Evolutionary conservation across 1,140 invertebrate species (phyloP).

Genomic region (Glossosoma conforme): DNA sequence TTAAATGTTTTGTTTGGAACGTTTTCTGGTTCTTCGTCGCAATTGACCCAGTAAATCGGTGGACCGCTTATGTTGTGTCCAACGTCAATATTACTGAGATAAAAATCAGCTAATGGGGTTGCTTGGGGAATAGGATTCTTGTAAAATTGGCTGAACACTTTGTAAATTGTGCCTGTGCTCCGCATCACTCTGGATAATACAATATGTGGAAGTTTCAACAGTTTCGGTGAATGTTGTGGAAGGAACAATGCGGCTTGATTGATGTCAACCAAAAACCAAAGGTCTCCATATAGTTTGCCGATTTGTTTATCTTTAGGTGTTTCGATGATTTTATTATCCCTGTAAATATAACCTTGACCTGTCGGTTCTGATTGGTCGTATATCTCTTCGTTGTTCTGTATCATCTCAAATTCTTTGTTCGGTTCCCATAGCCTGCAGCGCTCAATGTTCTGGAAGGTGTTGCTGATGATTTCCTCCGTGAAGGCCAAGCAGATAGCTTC

Average conservation of each 20-base stretch:
- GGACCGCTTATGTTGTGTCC: conserved; percentile 36
- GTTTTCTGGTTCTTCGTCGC: conserved; percentile 15
- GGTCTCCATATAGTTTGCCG: conserved; percentile 29
- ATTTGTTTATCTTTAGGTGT: too few relatives aligned
- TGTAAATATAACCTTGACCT: conserved; percentile 8
- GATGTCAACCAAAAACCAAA: conserved; percentile 42
- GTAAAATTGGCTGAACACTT: conserved; percentile 37
- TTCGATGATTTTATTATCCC: conserved; percentile 14
- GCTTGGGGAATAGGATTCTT: conserved; percentile 32
- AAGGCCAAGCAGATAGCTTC: conserved; percentile 39
- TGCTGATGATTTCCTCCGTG: conserved; percentile 33
- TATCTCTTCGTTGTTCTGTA: conserved; percentile 4
- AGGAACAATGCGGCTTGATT: conserved; percentile 41
- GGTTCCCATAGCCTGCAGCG: conserved; percentile 14
- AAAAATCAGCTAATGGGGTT: conserved; percentile 28
- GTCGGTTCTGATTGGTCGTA: too few relatives aligned
- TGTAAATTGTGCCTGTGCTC: conserved; percentile 37
- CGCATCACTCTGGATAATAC: conserved; percentile 37
- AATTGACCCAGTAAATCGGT: conserved; percentile 37
- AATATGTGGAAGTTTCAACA: conserved; percentile 36
- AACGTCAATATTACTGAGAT: conserved; percentile 32
- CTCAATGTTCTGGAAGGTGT: conserved; percentile 32
- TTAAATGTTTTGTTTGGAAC: conserved; percentile 20
- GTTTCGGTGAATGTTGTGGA: conserved; percentile 36
- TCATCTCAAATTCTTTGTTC: conserved; percentile 18